Base-by-base conservation (phyloP, 2,888 invertebrate species). In the Electrophaes corylata region DNA sequence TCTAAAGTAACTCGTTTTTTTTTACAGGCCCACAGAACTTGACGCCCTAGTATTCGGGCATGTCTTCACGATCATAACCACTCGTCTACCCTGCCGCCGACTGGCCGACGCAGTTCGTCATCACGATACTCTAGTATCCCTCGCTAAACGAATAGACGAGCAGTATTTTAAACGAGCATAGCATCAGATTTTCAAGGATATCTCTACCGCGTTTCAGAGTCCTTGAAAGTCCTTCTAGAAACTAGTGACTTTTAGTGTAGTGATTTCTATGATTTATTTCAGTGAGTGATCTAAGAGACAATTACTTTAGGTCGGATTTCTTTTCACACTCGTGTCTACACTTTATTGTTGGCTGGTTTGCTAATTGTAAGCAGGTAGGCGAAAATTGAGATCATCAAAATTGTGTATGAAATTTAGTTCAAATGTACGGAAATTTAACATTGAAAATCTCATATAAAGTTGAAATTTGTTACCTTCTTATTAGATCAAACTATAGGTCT, bases 1-100 rank as follows among this genome's bases (percentile, higher is more conserved):
- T n/a, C n/a, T n/a, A n/a, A n/a, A n/a, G n/a, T n/a, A n/a, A n/a
- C n/a, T n/a, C n/a, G n/a, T n/a, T 33, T 12, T 12, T n/a, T 2
- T n/a, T 35, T 35, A 2, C 92, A 97, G 97, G 51, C 98, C 98
- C 0, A 98, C 98, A 26, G 99, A 99, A 86, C 90, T 99, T 63
- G 99, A 99, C 87, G 99, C 99, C 1, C 88, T 99, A 31, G 97
- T 98, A 0, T 99, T 98, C 92, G 99, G 99, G 0, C 99, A 99
- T 87, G 93, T 99, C n/a, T 99, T 96, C 88, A 96, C 98, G 0
- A 95, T 99, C 68, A 92, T 99, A 58, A 98, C 98, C 5, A 98
- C 98, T 4, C 94, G 96, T 1, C 90, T 99, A 37, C 97, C 98
- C 0, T 96, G 96, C 76, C 95, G 95, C 66, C 93, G 94, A 62